Evolutionary conservation across 2,113 vertebrate genomes (phyloP).

Genomic region (Gobio gobio): DNA sequence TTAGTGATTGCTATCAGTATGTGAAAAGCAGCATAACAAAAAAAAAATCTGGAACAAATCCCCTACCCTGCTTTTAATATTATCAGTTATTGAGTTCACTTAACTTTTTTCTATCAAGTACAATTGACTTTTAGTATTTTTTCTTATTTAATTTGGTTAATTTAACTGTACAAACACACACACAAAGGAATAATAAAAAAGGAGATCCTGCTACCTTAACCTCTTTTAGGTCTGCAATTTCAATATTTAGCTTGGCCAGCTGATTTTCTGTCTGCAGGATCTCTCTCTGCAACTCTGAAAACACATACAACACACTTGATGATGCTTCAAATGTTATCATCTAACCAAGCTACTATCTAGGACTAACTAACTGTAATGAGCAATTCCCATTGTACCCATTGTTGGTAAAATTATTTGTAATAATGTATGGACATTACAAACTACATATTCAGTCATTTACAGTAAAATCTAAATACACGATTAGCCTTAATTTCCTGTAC

Average conservation of each 20-base stretch:
- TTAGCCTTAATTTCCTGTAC: not conserved
- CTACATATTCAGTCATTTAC: not conserved
- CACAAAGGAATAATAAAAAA: not conserved
- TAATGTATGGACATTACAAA: not conserved
- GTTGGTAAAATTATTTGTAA: not conserved
- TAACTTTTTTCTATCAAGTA: no score
- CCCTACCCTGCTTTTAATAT: no score
- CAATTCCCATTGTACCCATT: not conserved
- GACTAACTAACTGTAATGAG: not conserved
- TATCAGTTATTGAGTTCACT: no score
- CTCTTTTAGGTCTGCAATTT: constrained; percentile 55
- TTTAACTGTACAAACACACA: not conserved
- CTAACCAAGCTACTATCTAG: not conserved
- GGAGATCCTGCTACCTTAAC: constrained; percentile 54
- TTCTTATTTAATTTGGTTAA: no score
- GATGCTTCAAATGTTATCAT: not conserved
- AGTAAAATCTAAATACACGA: not conserved
- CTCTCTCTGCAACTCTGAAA: constrained; percentile 55
- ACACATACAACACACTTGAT: constrained; percentile 5
- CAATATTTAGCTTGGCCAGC: constrained; percentile 54
- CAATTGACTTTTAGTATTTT: no score
- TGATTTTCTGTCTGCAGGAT: constrained; percentile 60
- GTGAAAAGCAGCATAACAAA: no score
- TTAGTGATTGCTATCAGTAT: no score
- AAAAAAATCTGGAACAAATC: no score